These are phyloP conservation scores for Agrilus mali DNA, from an alignment of 2,888 invertebrate species.

Conservation along the genomic window DNA sequence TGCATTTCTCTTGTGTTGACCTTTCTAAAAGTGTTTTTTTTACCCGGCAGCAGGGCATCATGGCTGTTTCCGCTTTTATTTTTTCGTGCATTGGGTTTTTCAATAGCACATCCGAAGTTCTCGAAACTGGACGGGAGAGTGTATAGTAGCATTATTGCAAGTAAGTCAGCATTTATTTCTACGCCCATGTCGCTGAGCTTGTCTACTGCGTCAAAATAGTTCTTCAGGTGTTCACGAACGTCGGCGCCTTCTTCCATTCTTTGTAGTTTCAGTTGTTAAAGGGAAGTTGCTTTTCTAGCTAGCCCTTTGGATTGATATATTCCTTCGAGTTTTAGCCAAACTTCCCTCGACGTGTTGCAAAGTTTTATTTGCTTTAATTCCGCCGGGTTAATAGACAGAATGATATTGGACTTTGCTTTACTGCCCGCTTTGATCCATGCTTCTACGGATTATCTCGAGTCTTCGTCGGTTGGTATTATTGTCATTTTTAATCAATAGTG, in stretches of 20 bases:
- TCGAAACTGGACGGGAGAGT: no score
- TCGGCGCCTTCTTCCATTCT: conserved; percentile 23
- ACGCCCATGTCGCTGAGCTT: conserved; percentile 23
- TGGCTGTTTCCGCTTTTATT: no score
- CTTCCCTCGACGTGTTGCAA: conserved; percentile 20
- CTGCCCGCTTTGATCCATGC: neutral
- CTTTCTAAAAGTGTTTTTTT: no score
- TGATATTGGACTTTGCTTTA: conserved; percentile 13
- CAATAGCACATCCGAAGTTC: no score
- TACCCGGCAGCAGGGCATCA: no score
- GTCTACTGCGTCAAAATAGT: conserved; percentile 25
- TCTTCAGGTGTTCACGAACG: conserved; percentile 22
- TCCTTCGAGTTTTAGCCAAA: conserved; percentile 25
- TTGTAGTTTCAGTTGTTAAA: conserved; percentile 25
- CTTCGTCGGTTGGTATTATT: no score
- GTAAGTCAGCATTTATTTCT: conserved; percentile 11
- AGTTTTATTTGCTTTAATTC: conserved; percentile 22
- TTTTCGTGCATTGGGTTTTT: no score
- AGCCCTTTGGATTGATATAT: conserved; percentile 27
- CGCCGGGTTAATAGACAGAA: conserved; percentile 11
- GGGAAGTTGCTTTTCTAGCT: conserved; percentile 26
- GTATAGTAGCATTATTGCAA: conserved; percentile 19
- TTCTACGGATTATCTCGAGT: no score
- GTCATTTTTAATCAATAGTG: no score
- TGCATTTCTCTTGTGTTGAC: no score